A percentile compares a stretch with the other conserved stretches of the same genome.
Conservation (phyloP, 1,140 invertebrate genomes). For the Trichogramma pretiosum region DNA sequence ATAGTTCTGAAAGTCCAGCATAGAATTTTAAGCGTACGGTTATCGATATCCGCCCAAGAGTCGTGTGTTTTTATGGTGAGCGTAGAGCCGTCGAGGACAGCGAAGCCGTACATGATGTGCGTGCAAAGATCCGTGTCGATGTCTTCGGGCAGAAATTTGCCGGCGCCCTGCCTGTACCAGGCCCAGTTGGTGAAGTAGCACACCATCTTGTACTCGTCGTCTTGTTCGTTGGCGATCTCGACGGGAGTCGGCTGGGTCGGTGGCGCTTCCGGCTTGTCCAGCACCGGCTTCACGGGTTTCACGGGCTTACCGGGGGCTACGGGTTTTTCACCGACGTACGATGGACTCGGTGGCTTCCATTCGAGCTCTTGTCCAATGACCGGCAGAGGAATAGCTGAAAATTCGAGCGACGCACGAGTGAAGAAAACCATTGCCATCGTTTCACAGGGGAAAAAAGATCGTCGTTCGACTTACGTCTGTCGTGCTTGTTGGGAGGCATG, state of each 20-base stretch:
- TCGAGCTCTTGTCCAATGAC: conserved; percentile 27
- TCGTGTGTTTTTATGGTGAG: conserved; percentile 53
- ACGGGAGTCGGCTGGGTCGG: background rate
- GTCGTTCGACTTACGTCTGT: conserved; percentile 27
- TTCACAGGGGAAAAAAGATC: no score
- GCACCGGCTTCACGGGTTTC: background rate
- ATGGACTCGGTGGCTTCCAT: conserved; percentile 24
- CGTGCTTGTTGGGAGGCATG: conserved; percentile 33
- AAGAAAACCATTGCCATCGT: no score
- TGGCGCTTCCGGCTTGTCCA: background rate
- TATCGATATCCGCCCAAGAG: conserved; percentile 55
- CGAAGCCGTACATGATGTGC: conserved; percentile 62
- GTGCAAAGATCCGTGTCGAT: conserved; percentile 59
- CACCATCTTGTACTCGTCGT: conserved; percentile 47
- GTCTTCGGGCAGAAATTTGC: conserved; percentile 51
- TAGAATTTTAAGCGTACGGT: no score
- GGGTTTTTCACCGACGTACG: no score
- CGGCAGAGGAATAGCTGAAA: conserved; percentile 30
- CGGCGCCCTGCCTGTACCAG: conserved; percentile 52
- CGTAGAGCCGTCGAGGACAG: conserved; percentile 47
- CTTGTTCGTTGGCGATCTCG: background rate
- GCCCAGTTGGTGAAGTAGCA: conserved; percentile 61
- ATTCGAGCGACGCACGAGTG: background rate
- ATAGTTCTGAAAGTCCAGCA: no score
- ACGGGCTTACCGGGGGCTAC: background rate